These are phyloP conservation scores for Busseola fusca DNA, from an alignment of 2,888 invertebrate species.

Conservation along the genomic window DNA sequence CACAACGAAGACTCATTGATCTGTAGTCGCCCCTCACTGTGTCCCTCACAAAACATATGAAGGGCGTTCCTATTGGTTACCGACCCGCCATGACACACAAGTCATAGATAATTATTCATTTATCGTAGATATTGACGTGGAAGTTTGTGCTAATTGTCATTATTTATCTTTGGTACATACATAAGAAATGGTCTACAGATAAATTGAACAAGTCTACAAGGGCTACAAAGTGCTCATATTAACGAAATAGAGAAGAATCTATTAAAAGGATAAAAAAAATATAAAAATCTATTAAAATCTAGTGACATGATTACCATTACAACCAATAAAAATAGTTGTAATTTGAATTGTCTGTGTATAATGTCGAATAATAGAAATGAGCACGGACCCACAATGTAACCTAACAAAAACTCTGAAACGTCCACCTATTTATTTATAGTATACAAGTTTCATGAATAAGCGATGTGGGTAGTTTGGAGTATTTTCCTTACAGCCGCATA, in stretches of 20 bases:
- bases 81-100: slow-evolving; percentile 16
- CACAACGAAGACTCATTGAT: neutral
- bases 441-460: slow-evolving; percentile 56
- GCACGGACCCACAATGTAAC: neutral
- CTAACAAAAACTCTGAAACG: slow-evolving; percentile 20
- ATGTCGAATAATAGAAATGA: neutral
- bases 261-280: too few species aligned
- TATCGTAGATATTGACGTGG: neutral
- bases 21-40: neutral
- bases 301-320: too few species aligned
- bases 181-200: too few species aligned
- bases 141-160: neutral
- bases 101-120: slow-evolving; percentile 6
- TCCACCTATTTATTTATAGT: slow-evolving; percentile 32
- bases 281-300: too few species aligned
- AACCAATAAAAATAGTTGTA: too few species aligned
- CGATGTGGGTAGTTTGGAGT: slow-evolving; percentile 45
- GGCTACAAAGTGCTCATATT: too few species aligned
- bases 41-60: slow-evolving; percentile 4
- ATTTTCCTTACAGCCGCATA: slow-evolving; percentile 47
- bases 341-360: too few species aligned
- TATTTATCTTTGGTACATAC: too few species aligned
- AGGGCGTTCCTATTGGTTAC: slow-evolving; percentile 39
- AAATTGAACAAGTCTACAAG: too few species aligned
- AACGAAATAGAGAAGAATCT: too few species aligned